A percentile compares a stretch with the other conserved stretches of the same genome.
Evolutionary conservation across 2,888 invertebrate genomes (phyloP).

Genomic region (Amorpha juglandis): DNA sequence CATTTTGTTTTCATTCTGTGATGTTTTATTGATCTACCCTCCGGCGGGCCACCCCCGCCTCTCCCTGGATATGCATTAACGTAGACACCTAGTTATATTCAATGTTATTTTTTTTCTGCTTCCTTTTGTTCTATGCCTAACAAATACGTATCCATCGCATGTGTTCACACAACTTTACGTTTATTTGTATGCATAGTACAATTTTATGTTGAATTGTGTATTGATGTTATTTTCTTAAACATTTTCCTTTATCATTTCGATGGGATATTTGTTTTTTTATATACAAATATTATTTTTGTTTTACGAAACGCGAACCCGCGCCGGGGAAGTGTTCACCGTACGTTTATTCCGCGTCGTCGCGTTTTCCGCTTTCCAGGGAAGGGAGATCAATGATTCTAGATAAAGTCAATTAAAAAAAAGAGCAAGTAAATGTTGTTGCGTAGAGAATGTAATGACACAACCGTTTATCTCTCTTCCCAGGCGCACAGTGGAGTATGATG

Average conservation of each 20-base stretch:
- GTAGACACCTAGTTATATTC: slow-evolving; percentile 19
- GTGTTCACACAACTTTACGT: slow-evolving; percentile 17
- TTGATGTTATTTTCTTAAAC: background rate
- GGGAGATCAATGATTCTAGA: slow-evolving; percentile 77
- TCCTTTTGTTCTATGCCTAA: slow-evolving; percentile 23
- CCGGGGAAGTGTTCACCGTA: slow-evolving; percentile 7
- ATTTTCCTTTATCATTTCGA: background rate
- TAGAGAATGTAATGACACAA: slow-evolving; percentile 40
- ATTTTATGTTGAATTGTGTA: slow-evolving; percentile 24
- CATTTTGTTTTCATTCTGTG: slow-evolving; percentile 23
- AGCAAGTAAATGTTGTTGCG: slow-evolving; percentile 19
- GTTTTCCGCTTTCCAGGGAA: slow-evolving; percentile 70
- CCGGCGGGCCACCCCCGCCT: slow-evolving; percentile 3
- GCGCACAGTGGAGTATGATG: slow-evolving; percentile 94
- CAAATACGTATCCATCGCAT: slow-evolving; percentile 22
- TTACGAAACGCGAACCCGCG: slow-evolving; percentile 15
- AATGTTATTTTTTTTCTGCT: slow-evolving; percentile 14
- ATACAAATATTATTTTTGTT: slow-evolving; percentile 1
- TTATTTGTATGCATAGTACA: slow-evolving; percentile 23
- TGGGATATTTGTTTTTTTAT: slow-evolving; percentile 11
- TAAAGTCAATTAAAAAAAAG: slow-evolving; percentile 17
- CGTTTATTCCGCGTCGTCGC: slow-evolving; percentile 12
- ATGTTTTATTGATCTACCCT: slow-evolving; percentile 24
- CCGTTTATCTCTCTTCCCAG: slow-evolving; percentile 88
- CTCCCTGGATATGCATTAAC: slow-evolving; percentile 23